Conservation (phyloP, 1,140 invertebrate genomes). For the Panagrolaimus sp. region DNA sequence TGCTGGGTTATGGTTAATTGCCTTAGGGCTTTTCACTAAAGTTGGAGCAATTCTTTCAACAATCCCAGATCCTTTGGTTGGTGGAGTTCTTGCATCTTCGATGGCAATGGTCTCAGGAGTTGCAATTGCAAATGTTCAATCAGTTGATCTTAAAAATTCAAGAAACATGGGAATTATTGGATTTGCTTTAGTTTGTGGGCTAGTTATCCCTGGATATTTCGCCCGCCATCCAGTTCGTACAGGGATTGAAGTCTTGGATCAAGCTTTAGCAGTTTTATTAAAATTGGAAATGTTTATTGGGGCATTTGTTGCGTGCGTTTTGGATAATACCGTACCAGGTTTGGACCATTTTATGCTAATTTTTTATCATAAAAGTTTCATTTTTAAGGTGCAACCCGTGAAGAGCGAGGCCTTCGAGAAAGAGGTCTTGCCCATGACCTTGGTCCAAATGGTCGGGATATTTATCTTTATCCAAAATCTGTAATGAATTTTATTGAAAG, state of each 20-base stretch:
- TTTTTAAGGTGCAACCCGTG: conserved; percentile 50
- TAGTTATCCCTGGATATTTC: conserved; percentile 60
- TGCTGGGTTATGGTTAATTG: conserved; percentile 52
- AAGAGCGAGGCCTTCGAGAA: conserved; percentile 51
- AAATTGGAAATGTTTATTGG: conserved; percentile 57
- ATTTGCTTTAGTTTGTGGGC: conserved; percentile 60
- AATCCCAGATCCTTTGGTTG: conserved; percentile 58
- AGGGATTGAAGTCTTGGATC: conserved; percentile 32
- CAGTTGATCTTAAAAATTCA: conserved; percentile 60
- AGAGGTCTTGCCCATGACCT: conserved; percentile 42
- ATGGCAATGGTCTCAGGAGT: conserved; percentile 62
- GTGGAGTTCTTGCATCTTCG: conserved; percentile 54
- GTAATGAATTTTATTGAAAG: conserved; percentile 16
- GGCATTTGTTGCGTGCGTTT: conserved; percentile 59
- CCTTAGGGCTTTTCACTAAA: conserved; percentile 44
- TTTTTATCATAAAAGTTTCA: background rate
- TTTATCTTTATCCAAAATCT: conserved; percentile 43
- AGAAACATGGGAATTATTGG: conserved; percentile 62
- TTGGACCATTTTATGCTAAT: background rate
- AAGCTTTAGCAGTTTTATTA: conserved; percentile 28
- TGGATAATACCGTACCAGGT: conserved; percentile 61
- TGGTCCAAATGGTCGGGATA: conserved; percentile 37
- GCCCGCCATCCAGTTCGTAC: conserved; percentile 27
- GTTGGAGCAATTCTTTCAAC: conserved; percentile 57
- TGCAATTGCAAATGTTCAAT: conserved; percentile 53